phyloP scores from a whole-genome alignment of 2,888 invertebrate genomes.

The Erpobdella octoculata region DNA sequence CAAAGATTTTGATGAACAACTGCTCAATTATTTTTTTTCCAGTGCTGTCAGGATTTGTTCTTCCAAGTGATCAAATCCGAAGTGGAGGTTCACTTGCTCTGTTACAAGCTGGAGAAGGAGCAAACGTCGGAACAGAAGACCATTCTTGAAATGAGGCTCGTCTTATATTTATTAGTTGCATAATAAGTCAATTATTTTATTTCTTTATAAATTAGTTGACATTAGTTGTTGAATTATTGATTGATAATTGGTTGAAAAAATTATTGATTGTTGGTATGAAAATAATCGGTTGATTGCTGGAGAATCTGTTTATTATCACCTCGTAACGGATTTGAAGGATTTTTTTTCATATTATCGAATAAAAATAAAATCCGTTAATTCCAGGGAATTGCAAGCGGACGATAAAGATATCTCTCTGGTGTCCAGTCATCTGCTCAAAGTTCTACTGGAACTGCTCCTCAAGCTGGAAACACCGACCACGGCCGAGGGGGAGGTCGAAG shows the following conservation, averaged over 20 bases:
- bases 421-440: background rate
- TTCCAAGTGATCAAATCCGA: background rate
- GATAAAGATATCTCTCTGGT: background rate
- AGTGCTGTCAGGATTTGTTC: background rate
- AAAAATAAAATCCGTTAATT: too few species aligned
- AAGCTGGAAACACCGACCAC: background rate
- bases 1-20: background rate
- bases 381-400: background rate
- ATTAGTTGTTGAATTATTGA: too few species aligned
- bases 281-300: too few species aligned
- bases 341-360: too few species aligned
- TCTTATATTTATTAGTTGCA: background rate
- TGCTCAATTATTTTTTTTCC: too few species aligned
- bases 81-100: background rate
- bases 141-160: background rate
- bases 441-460: background rate
- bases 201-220: too few species aligned
- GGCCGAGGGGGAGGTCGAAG: too few species aligned
- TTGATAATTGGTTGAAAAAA: too few species aligned
- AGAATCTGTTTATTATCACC: too few species aligned
- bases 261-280: too few species aligned
- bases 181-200: too few species aligned
- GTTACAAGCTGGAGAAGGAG: background rate
- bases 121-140: background rate
- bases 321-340: too few species aligned